phyloP scores from a whole-genome alignment of 2,113 vertebrate species.

The Rhineura floridana region DNA sequence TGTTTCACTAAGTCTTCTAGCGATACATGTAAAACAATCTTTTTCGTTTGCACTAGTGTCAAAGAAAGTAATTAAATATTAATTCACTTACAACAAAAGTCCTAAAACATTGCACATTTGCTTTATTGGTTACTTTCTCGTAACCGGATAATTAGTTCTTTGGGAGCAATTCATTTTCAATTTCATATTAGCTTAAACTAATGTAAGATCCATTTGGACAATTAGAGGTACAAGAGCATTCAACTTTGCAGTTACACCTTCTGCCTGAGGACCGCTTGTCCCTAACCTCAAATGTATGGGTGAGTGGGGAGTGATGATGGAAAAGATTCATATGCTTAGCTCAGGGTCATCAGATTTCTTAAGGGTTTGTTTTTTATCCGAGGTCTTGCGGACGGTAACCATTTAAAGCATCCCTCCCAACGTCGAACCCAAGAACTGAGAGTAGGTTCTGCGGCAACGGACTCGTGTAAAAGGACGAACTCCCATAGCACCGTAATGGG shows the following conservation, averaged over 20 bases:
- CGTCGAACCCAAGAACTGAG: no score
- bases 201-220: neutral
- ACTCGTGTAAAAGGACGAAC: neutral
- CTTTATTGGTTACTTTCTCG: neutral
- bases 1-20: no score
- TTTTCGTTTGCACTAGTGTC: neutral
- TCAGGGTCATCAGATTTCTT: no score
- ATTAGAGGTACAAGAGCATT: no score
- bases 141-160: neutral
- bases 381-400: neutral
- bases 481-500: neutral
- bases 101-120: neutral
- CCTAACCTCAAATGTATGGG: neutral
- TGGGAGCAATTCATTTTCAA: neutral
- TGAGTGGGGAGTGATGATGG: neutral
- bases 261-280: neutral
- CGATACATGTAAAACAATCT: neutral
- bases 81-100: neutral
- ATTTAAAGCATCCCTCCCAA: no score
- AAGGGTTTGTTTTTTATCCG: no score
- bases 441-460: neutral
- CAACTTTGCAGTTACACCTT: neutral
- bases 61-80: neutral
- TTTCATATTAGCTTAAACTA: no score
- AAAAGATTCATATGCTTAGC: neutral